Conservation (phyloP, 2,113 vertebrate species). For the Cynoglossus semilaevis region DNA sequence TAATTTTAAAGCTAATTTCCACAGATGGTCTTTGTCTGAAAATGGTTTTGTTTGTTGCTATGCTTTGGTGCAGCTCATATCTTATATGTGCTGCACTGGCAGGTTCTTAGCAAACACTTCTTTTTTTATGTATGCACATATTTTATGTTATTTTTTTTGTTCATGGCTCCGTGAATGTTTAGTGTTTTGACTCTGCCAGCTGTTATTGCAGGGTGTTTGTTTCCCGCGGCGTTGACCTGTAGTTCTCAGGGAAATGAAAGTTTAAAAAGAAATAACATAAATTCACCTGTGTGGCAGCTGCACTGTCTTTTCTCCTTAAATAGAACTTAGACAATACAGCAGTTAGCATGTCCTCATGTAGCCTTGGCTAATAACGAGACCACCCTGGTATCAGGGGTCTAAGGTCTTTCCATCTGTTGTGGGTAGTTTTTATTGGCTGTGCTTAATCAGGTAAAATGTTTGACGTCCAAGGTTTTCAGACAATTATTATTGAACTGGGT, state of each 20-base stretch:
- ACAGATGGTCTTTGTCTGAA: not conserved
- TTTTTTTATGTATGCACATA: not conserved
- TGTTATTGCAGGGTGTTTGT: not conserved
- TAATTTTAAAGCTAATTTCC: too few species aligned
- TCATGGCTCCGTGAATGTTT: not conserved
- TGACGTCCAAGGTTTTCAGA: too few species aligned
- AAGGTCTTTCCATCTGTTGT: too few species aligned
- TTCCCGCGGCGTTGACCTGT: not conserved
- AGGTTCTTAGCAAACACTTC: constrained; percentile 4
- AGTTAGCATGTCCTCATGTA: not conserved
- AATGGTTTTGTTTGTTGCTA: not conserved
- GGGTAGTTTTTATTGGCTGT: too few species aligned
- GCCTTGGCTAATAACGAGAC: not conserved
- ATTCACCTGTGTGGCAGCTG: not conserved
- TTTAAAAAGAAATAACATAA: not conserved
- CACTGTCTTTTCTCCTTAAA: too few species aligned
- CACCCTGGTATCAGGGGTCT: too few species aligned
- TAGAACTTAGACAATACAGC: too few species aligned
- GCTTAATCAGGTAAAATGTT: too few species aligned
- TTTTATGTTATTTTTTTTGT: not conserved
- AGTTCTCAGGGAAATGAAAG: not conserved
- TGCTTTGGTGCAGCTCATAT: not conserved
- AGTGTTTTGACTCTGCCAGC: not conserved
- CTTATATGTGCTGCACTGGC: not conserved
- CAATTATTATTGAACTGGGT: too few species aligned